Base-by-base conservation (phyloP, 2,797 vertebrate genomes). In the Acanthopagrus latus region DNA sequence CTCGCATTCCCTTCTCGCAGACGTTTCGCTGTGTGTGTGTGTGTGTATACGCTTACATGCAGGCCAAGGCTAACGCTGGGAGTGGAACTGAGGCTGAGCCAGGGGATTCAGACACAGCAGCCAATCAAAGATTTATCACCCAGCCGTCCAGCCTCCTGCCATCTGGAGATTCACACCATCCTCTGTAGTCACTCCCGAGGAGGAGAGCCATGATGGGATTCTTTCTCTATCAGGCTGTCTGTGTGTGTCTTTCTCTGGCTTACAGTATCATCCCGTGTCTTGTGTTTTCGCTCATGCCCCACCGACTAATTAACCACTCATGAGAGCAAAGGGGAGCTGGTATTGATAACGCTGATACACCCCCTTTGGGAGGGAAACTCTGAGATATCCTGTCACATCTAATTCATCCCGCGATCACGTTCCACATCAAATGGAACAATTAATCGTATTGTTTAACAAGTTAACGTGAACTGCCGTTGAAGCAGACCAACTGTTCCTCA, bases 51-150 rank as follows among this genome's bases (percentile, higher is more conserved):
- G 11, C 56, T 56, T 62, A 83, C 76, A 70, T 43, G 46, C 69
- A 81, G 89, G 81, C 83, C 72, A 48, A 81, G 78, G 72, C 78
- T 71, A 67, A 74, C 78, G 72, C 67, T 81, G 66, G 67, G 73
- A 86, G 75, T 74, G 83, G 65, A 83, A 56, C 66, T 59, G 74
- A 85, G 75, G 76, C 78, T 82, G 86, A 89, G 91, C 88, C 89
- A 81, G 69, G 85, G 86, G 86, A 91, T 88, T 86, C 89, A 82
- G 78, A 89, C 84, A 79, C 89, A 87, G 89, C 89, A 87, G 87
- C 90, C 93, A 90, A 89, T 94, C 91, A 93, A 89, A 93, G 87
- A 91, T 93, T 90, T 89, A 93, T 92, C 89, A 82, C 79, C 80
- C 80, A 81, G 77, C 85, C 85, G 81, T 90, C 86, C 88, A 85